Evolutionary conservation across 2,888 invertebrate species (phyloP), one percentile per base, ranked within the genome.

Genomic region (Cyaniris semiargus): DNA sequence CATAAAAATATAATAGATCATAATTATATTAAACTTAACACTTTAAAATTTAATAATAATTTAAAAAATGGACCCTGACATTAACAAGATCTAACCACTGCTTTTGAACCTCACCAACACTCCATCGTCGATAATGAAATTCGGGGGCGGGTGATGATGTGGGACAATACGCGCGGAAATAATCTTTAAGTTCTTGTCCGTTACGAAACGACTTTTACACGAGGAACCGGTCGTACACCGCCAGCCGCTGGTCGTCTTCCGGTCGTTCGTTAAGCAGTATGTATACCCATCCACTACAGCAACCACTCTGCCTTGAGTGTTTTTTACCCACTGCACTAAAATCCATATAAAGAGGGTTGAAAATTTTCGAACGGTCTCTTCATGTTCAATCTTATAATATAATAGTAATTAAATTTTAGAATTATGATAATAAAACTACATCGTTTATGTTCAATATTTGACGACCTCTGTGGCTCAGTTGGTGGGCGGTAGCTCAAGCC

Each of bases 251-350:
- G n/a, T 58, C 21, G 10, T 58, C 21, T 10, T 58, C 10, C 58
- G n/a, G n/a, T 8, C 3, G 21, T 21, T 21, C 7, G 58, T 21
- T 21, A 81, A 82, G 79, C 78, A 0, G 82, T 84, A 84, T 4
- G 83, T 81, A 48, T 81, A 84, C 1, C 81, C 80, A 13, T 83
- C 72, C 21, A 83, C 44, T 6, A 83, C 70, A 0, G 80, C 80
- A 66, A 84, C 75, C 58, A 44, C 74, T 70, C 78, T 81, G 0
- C 83, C 83, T 44, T 76, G 60, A 1, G 76, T 53, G 38, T 79
- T 82, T 8, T 58, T 75, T 1, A 80, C 80, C 78, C 79, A 80
- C 38, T 34, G 66, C 38, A 83, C 82, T 82, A 79, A 66, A 79
- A 81, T 58, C n/a, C 3, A 21, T 53, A 18, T 53, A 34, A 34